Evolutionary conservation across 2,888 invertebrate species (phyloP).

Genomic region (Cerastis rubricosa): DNA sequence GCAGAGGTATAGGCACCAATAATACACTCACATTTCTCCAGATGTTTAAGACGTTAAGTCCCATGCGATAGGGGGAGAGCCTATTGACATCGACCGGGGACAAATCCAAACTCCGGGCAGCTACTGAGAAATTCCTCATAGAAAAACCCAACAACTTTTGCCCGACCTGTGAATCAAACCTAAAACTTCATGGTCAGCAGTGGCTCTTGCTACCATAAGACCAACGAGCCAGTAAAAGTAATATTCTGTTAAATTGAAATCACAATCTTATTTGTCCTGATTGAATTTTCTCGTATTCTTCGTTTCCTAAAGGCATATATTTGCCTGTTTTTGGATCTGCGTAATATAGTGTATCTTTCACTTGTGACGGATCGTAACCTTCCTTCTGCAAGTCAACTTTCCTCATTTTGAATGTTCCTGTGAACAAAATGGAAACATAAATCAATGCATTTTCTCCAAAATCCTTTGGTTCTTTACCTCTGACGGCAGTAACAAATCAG

Average conservation of each 20-base stretch:
- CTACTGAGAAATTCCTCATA: not conserved
- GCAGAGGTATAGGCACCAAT: not conserved
- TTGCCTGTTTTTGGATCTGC: slow-evolving; percentile 92
- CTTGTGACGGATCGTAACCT: slow-evolving; percentile 94
- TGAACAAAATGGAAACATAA: slow-evolving; percentile 66
- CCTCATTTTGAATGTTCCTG: slow-evolving; percentile 99
- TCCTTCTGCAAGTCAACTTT: slow-evolving; percentile 98
- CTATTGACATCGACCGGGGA: not conserved
- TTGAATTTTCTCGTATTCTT: slow-evolving; percentile 94
- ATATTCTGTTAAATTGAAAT: slow-evolving; percentile 69
- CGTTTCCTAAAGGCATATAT: slow-evolving; percentile 93
- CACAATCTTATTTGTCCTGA: slow-evolving; percentile 94
- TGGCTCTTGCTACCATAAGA: not conserved
- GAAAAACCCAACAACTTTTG: not conserved
- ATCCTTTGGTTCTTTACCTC: not conserved
- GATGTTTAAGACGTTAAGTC: slow-evolving; percentile 4
- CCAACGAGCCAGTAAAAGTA: not conserved
- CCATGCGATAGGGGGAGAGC: not conserved
- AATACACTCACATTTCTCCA: not conserved
- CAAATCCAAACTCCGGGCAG: not conserved
- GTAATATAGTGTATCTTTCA: slow-evolving; percentile 95
- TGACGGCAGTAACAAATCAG: no score
- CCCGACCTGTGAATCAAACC: not conserved
- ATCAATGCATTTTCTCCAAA: not conserved
- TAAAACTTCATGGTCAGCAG: not conserved